These are phyloP conservation scores for Anoncus sp. DNA, from an alignment of 2,888 invertebrate species.

Conservation along the genomic window DNA sequence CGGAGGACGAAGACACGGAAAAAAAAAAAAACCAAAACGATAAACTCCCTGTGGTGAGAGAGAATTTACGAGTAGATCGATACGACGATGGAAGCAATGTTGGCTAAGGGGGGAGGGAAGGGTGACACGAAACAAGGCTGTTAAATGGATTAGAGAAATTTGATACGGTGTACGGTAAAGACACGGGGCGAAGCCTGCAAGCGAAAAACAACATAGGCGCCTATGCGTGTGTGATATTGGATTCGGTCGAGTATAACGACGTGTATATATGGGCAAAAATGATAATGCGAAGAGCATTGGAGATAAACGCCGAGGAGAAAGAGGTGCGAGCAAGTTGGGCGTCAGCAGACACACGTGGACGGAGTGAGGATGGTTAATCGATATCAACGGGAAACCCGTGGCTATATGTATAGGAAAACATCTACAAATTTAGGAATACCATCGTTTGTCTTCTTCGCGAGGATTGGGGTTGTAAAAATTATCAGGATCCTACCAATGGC, in stretches of 20 bases:
- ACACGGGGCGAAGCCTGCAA: slow-evolving; percentile 10
- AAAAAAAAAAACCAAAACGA: too few species aligned
- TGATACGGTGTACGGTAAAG: slow-evolving; percentile 21
- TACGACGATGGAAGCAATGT: slow-evolving; percentile 12
- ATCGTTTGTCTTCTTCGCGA: not conserved
- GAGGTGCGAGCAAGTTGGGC: slow-evolving; percentile 27
- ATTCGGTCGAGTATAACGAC: slow-evolving; percentile 12
- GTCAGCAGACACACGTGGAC: slow-evolving; percentile 45
- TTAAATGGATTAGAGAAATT: too few species aligned
- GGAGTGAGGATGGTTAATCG: slow-evolving; percentile 45
- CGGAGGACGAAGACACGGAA: not conserved
- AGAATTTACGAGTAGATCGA: slow-evolving; percentile 48
- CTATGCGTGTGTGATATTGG: slow-evolving; percentile 9
- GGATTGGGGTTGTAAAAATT: not conserved
- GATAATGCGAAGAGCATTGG: not conserved
- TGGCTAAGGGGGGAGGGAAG: too few species aligned
- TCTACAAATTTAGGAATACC: slow-evolving; percentile 3
- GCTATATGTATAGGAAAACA: slow-evolving; percentile 2
- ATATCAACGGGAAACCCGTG: slow-evolving; percentile 29
- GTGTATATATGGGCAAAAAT: slow-evolving; percentile 3
- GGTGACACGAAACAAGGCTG: too few species aligned
- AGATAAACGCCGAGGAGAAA: slow-evolving; percentile 8
- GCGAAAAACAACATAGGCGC: slow-evolving; percentile 11
- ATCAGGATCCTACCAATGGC: not conserved
- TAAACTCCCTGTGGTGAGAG: not conserved